Evolutionary conservation across 64 coral and sea anemone species (phyloP).

Genomic region (Cladopsammia gracilis): DNA sequence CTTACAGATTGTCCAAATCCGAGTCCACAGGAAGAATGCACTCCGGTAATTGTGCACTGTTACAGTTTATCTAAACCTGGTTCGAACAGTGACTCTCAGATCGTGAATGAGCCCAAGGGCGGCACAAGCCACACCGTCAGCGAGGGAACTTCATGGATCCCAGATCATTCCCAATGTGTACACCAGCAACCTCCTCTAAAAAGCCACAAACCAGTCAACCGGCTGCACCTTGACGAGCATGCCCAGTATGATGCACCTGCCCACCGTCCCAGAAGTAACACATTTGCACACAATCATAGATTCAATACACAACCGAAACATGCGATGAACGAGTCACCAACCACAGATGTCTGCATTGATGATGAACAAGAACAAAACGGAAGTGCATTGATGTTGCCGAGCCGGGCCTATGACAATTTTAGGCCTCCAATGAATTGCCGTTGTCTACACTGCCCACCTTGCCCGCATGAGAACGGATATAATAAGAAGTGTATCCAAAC

Average conservation of each 20-base stretch:
- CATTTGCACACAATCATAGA: neutral
- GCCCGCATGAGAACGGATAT: neutral
- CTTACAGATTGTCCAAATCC: slow-evolving; percentile 23
- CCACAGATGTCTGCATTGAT: neutral
- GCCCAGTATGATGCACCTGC: neutral
- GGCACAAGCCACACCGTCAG: neutral
- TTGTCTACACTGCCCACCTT: neutral
- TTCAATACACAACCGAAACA: neutral
- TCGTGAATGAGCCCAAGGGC: neutral
- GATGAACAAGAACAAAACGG: neutral
- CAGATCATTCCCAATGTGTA: neutral
- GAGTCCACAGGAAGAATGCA: neutral
- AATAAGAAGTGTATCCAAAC: neutral
- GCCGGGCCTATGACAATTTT: neutral
- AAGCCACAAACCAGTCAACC: neutral
- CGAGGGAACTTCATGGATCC: neutral
- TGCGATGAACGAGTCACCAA: neutral
- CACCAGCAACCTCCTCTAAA: neutral
- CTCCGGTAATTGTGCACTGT: slow-evolving; percentile 39
- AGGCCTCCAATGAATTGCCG: neutral
- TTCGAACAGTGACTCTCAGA: neutral
- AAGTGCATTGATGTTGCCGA: neutral
- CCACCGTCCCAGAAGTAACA: neutral
- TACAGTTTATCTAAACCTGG: slow-evolving; percentile 16
- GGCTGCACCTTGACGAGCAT: neutral